Evolutionary conservation across 2,797 vertebrate genomes (phyloP), one percentile per base, ranked within the genome.

Genomic region (Melanotaenia pygmaea): DNA sequence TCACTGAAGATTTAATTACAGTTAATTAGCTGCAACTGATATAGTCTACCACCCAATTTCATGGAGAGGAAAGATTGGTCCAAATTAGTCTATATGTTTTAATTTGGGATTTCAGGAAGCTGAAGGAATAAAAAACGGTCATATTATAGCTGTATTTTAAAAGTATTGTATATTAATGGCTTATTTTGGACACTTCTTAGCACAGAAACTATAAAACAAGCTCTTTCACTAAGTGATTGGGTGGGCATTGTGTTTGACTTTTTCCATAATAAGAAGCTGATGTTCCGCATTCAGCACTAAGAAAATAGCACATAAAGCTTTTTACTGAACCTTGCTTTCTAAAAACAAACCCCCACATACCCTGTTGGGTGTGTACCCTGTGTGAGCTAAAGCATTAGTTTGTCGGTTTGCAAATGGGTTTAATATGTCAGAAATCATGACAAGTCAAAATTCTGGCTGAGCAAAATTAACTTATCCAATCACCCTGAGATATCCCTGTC

Each of bases 401-500:
- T 43, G 13, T 16, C 1, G 40, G 40, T 43, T 50, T 50, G 47
- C 45, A 47, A n/a, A 50, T 22, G 18, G 20, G 47, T 45, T 45
- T 45, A 45, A 18, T 12, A 18, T 6, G 43, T 11, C 47, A 50
- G 8, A 50, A 22, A 22, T 8, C 45, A 22, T 22, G 47, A 50
- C 47, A 22, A 22, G 45, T 47, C 20, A 47, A 30, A 37, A 60
- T 22, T 34, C 54, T 34, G 37, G 68, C 53, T 34, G 16, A 65
- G 59, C 7, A 8, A 72, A 67, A 79, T 79, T 37, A 80, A 30
- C 67, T 59, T n/a, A 14, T 78, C 69, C 50, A 56, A 60, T 76
- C 70, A 67, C n/a, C 34, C 7, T 54, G 34, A 30, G 69, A 50
- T 64, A 65, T 73, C 67, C 58, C 11, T 61, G 67, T 61, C 58